These are phyloP conservation scores for Epiblema foenella DNA, from an alignment of 2,888 invertebrate species.

Conservation along the genomic window DNA sequence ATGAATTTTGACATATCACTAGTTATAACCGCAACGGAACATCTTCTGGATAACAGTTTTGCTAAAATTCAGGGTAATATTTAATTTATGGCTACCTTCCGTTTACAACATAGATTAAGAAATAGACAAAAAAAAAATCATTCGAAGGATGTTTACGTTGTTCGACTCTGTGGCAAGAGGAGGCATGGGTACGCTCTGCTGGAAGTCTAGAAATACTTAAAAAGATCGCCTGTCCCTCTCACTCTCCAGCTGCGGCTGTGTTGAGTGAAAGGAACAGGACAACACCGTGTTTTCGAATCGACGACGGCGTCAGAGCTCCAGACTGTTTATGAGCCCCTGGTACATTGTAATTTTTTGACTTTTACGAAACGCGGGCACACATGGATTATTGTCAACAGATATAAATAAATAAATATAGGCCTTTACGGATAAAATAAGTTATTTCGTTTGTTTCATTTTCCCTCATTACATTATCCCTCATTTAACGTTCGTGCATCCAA, in stretches of 20 bases:
- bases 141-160: constrained; percentile 20
- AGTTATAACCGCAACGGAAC: constrained; percentile 18
- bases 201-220: background rate
- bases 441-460: constrained; percentile 51
- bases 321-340: constrained; percentile 45
- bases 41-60: constrained; percentile 27
- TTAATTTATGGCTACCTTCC: constrained; percentile 35
- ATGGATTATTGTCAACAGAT: constrained; percentile 63
- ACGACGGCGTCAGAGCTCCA: constrained; percentile 30
- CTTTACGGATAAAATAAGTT: constrained; percentile 70
- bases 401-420: constrained; percentile 77
- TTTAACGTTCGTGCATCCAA: background rate
- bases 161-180: constrained; percentile 20
- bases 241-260: constrained; percentile 10
- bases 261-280: constrained; percentile 11
- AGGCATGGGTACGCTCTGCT: background rate
- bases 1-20: constrained; percentile 26
- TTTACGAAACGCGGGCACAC: constrained; percentile 56
- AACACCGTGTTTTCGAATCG: constrained; percentile 2
- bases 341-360: constrained; percentile 50
- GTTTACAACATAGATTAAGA: constrained; percentile 34
- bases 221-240: constrained; percentile 23
- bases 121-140: constrained; percentile 18
- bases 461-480: background rate
- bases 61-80: constrained; percentile 37